Evolutionary conservation across 2,888 invertebrate species (phyloP).

Genomic region (Pyrgus malvae): DNA sequence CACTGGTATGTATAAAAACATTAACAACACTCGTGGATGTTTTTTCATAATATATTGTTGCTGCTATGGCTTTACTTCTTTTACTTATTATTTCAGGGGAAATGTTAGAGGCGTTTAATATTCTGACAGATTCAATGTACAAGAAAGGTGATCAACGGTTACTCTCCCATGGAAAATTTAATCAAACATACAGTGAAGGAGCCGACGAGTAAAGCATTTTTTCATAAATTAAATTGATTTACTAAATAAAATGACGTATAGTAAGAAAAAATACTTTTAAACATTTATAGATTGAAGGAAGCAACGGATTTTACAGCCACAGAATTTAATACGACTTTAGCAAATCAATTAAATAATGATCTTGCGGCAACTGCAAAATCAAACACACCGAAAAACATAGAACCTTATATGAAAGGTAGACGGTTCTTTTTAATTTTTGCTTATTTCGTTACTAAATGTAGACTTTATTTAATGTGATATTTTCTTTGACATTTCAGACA

Average conservation of each 20-base stretch:
- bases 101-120: constrained; percentile 58
- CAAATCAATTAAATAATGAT: constrained; percentile 45
- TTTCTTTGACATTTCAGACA: constrained; percentile 48
- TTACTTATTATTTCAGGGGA: constrained; percentile 51
- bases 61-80: too few species aligned
- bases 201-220: constrained; percentile 50
- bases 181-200: constrained; percentile 52
- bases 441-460: background rate
- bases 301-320: constrained; percentile 50
- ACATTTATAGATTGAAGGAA: constrained; percentile 49
- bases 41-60: too few species aligned
- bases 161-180: constrained; percentile 54
- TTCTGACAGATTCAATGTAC: constrained; percentile 57
- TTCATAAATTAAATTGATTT: background rate
- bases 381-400: constrained; percentile 48
- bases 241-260: too few species aligned
- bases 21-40: background rate
- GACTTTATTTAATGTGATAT: too few species aligned
- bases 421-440: background rate
- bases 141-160: constrained; percentile 51
- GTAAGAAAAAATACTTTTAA: background rate
- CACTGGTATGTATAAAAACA: constrained; percentile 44
- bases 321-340: constrained; percentile 47
- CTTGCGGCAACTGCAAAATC: constrained; percentile 43
- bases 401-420: constrained; percentile 53